Percentiles rank a stretch among this genome's conserved stretches.
Evolutionary conservation across 2,888 invertebrate genomes (phyloP).

Genomic region (Heliconius erato): DNA sequence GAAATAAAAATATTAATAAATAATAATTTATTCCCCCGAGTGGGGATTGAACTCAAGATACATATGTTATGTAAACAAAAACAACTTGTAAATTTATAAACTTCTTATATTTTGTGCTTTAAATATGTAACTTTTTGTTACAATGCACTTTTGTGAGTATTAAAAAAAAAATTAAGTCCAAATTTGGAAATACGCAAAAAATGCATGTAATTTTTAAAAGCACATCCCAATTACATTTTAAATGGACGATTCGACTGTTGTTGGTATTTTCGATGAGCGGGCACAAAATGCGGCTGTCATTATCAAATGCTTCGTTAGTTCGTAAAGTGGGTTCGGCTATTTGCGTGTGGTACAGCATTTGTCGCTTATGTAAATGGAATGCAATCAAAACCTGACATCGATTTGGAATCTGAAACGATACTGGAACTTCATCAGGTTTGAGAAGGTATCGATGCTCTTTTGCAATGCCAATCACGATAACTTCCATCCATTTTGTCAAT

Average conservation of each 20-base stretch:
- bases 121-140: background rate
- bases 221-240: background rate
- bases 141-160: background rate
- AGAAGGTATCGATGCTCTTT: conserved; percentile 13
- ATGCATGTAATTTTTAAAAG: background rate
- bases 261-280: conserved; percentile 14
- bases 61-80: too few species aligned
- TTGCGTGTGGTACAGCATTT: conserved; percentile 38
- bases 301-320: conserved; percentile 32
- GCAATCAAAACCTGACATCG: conserved; percentile 47
- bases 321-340: conserved; percentile 27
- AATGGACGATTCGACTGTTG: conserved; percentile 31
- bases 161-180: background rate
- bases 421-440: conserved; percentile 6
- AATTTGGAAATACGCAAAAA: background rate
- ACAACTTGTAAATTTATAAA: too few species aligned
- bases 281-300: conserved; percentile 17
- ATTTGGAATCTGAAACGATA: conserved; percentile 38
- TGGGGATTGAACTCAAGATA: too few species aligned
- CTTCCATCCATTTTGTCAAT: background rate
- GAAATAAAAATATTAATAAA: too few species aligned
- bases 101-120: background rate
- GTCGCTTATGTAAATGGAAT: conserved; percentile 48
- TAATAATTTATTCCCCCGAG: too few species aligned
- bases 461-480: background rate